Evolutionary conservation across 1,140 invertebrate species (phyloP).

Genomic region (Limonius californicus): DNA sequence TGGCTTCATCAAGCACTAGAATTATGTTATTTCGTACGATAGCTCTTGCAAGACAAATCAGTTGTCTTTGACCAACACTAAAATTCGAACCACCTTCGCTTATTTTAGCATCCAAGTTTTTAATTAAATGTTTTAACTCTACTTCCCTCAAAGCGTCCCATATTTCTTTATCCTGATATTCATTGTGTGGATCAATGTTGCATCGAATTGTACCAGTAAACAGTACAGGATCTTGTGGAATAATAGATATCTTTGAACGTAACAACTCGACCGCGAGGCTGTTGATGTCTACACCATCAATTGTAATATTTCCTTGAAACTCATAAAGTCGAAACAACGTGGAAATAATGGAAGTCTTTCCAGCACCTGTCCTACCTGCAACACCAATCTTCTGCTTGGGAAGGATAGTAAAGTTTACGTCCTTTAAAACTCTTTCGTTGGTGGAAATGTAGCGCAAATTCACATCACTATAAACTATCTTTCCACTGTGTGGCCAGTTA

Average conservation of each 20-base stretch:
- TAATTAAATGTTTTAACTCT: constrained; percentile 37
- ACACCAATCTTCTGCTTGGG: constrained; percentile 57
- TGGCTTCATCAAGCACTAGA: constrained; percentile 74
- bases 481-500: constrained; percentile 70
- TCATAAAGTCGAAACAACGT: constrained; percentile 68
- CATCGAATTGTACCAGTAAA: constrained; percentile 55
- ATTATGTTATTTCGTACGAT: constrained; percentile 70
- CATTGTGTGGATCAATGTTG: constrained; percentile 57
- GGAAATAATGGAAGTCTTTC: constrained; percentile 73
- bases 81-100: constrained; percentile 66
- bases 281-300: constrained; percentile 62
- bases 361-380: constrained; percentile 51
- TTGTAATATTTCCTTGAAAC: constrained; percentile 55
- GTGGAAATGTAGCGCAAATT: constrained; percentile 62
- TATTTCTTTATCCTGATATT: constrained; percentile 49
- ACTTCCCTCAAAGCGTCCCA: constrained; percentile 45
- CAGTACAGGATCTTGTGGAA: constrained; percentile 63
- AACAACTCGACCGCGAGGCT: constrained; percentile 57
- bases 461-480: constrained; percentile 63
- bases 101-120: constrained; percentile 45
- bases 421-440: constrained; percentile 62
- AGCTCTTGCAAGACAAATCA: constrained; percentile 74
- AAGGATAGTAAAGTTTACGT: constrained; percentile 58
- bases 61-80: constrained; percentile 73
- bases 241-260: constrained; percentile 60